These are phyloP conservation scores for Steromphala cineraria DNA, from an alignment of 2,888 invertebrate species.

Conservation along the genomic window DNA sequence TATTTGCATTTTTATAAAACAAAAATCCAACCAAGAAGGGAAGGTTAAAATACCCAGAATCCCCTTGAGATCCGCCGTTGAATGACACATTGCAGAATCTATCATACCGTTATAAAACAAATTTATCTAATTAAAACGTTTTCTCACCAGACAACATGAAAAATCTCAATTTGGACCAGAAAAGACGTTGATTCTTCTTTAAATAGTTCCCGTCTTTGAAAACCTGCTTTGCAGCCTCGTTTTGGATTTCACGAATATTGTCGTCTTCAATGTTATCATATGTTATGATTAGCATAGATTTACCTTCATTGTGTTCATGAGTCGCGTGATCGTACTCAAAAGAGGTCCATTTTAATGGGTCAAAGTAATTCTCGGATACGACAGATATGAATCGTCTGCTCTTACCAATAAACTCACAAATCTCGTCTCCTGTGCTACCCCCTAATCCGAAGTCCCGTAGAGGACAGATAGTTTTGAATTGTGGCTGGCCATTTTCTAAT, in stretches of 20 bases:
- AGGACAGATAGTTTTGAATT: background rate
- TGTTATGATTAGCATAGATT: background rate
- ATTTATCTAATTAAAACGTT: too few relatives aligned
- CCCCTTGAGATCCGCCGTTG: too few relatives aligned
- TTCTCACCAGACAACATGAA: too few relatives aligned
- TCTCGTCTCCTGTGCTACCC: background rate
- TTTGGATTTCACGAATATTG: background rate
- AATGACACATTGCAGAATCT: too few relatives aligned
- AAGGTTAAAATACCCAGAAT: too few relatives aligned
- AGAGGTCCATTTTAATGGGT: background rate
- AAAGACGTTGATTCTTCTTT: background rate
- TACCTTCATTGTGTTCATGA: background rate
- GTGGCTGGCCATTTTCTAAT: background rate
- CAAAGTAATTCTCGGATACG: background rate
- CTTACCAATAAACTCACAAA: background rate
- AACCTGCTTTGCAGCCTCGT: background rate
- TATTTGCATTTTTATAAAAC: too few relatives aligned
- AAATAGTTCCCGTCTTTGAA: background rate
- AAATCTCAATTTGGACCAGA: background rate
- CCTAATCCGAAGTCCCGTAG: background rate
- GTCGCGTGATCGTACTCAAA: background rate
- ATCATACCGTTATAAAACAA: too few relatives aligned
- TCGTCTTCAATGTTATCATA: background rate
- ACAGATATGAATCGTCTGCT: background rate
- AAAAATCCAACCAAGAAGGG: too few relatives aligned